Evolutionary conservation across 2,113 vertebrate genomes (phyloP).

Genomic region (Gymnobelideus leadbeateri): DNA sequence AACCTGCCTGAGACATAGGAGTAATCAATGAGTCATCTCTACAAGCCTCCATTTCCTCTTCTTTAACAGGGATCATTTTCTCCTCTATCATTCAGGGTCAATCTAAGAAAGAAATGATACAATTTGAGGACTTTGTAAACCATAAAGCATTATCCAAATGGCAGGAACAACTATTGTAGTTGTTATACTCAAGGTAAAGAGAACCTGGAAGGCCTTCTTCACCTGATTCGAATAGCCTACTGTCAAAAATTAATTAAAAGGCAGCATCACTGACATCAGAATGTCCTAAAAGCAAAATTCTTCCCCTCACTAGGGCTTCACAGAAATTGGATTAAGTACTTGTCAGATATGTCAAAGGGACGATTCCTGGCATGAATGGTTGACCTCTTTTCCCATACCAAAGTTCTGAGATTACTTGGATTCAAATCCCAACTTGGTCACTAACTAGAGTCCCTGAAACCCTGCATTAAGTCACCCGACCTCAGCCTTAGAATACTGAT

Average conservation of each 20-base stretch:
- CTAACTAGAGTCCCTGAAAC: background rate
- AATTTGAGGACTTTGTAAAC: background rate
- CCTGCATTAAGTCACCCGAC: background rate
- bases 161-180: background rate
- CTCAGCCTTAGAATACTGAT: constrained; percentile 1
- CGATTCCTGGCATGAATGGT: background rate
- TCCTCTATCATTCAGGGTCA: background rate
- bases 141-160: background rate
- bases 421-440: background rate
- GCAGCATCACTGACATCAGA: background rate
- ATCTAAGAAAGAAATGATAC: background rate
- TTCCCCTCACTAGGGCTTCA: background rate
- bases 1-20: background rate
- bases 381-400: background rate
- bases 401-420: background rate
- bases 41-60: background rate
- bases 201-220: background rate
- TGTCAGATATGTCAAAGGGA: background rate
- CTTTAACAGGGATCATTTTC: background rate
- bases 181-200: too few relatives aligned
- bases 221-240: background rate
- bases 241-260: background rate
- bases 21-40: background rate
- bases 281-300: background rate
- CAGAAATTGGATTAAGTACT: background rate